Evolutionary conservation across 2,797 vertebrate genomes (phyloP).

Genomic region (Chiloscyllium punctatum): DNA sequence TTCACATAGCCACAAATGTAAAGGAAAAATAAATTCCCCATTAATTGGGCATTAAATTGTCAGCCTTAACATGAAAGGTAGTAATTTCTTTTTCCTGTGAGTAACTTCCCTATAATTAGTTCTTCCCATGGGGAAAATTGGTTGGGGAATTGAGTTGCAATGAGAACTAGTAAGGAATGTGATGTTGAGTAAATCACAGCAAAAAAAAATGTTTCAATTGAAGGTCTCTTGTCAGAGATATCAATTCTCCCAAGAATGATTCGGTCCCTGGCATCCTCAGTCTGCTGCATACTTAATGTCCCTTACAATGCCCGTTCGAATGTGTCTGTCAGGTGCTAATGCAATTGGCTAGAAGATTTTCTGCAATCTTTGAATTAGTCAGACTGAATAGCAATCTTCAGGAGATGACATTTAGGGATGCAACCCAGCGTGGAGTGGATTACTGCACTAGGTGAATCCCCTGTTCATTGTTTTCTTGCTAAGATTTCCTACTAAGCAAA

Average conservation of each 20-base stretch:
- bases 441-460: background rate
- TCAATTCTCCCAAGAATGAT: background rate
- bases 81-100: background rate
- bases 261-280: background rate
- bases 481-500: background rate
- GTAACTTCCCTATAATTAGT: background rate
- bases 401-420: background rate
- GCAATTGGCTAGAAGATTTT: background rate
- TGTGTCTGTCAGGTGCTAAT: background rate
- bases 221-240: background rate
- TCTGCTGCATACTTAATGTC: background rate
- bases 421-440: background rate
- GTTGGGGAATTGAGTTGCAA: background rate
- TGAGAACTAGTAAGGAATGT: background rate
- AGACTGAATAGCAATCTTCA: background rate
- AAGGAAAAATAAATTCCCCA: background rate
- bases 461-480: background rate
- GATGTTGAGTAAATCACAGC: background rate
- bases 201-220: background rate
- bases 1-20: background rate
- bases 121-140: background rate
- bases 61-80: constrained; percentile 8
- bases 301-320: background rate
- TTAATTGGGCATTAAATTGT: constrained; percentile 22
- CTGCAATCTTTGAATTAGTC: background rate